Conservation (phyloP, 1,140 invertebrate species). For the Drosophila subobscura region DNA sequence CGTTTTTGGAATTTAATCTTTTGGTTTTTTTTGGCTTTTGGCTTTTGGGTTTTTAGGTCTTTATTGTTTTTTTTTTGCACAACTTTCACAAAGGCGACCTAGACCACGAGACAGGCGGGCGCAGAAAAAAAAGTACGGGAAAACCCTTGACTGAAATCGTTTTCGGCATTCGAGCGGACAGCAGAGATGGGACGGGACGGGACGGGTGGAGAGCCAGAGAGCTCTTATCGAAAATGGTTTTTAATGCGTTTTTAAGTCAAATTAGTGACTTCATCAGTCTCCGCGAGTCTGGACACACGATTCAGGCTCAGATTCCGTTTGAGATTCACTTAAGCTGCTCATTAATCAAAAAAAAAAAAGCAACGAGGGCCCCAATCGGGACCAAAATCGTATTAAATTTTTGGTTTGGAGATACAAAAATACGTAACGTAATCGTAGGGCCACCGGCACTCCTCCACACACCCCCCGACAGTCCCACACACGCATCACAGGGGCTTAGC, state of each 20-base stretch:
- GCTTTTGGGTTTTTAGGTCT: conserved; percentile 22
- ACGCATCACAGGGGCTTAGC: conserved; percentile 37
- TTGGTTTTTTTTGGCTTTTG: conserved; percentile 33
- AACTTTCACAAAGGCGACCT: conserved; percentile 69
- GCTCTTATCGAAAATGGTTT: conserved; percentile 80
- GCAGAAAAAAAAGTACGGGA: conserved; percentile 73
- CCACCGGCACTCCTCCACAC: conserved; percentile 6
- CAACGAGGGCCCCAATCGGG: conserved; percentile 52
- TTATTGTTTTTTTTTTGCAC: conserved; percentile 46
- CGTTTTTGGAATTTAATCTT: conserved; percentile 47
- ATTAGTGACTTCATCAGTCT: conserved; percentile 80
- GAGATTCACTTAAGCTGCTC: conserved; percentile 78
- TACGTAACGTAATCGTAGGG: conserved; percentile 41
- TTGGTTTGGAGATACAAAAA: conserved; percentile 29
- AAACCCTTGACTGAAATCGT: conserved; percentile 60
- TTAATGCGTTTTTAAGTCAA: conserved; percentile 82
- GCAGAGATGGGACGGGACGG: too few species aligned
- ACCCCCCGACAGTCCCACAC: conserved; percentile 17
- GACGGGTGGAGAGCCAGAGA: conserved; percentile 3
- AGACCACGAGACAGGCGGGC: conserved; percentile 37
- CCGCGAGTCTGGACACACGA: conserved; percentile 6
- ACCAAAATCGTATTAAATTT: conserved; percentile 32
- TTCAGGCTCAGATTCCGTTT: conserved; percentile 47
- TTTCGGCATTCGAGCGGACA: conserved; percentile 3
- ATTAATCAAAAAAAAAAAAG: conserved; percentile 64